These are phyloP conservation scores for Heliconius erato DNA, from an alignment of 2,888 invertebrate species.

Conservation along the genomic window DNA sequence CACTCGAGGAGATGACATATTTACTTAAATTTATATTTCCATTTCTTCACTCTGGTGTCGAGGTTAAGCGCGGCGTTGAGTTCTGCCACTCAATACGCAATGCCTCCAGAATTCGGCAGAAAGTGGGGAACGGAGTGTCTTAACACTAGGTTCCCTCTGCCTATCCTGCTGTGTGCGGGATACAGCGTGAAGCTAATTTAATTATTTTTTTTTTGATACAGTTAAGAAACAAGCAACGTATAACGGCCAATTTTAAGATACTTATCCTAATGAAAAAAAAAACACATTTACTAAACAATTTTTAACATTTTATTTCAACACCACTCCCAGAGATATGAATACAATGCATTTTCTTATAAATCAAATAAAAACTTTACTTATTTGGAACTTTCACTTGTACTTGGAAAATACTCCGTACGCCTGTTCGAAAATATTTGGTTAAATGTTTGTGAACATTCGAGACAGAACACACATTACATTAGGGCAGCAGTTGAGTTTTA, in stretches of 20 bases:
- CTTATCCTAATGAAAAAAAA: background rate
- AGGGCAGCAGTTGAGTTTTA: slow-evolving; percentile 15
- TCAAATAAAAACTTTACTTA: background rate
- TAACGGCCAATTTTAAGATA: background rate
- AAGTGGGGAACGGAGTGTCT: too few relatives aligned
- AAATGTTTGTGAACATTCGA: slow-evolving; percentile 35
- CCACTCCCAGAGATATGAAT: background rate
- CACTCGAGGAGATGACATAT: too few relatives aligned
- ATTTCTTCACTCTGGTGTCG: too few relatives aligned
- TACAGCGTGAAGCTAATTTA: too few relatives aligned
- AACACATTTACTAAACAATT: background rate
- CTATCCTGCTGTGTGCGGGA: too few relatives aligned
- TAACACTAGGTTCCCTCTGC: too few relatives aligned
- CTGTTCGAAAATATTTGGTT: slow-evolving; percentile 17
- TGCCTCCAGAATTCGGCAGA: too few relatives aligned
- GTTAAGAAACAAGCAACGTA: too few relatives aligned
- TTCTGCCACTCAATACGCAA: too few relatives aligned
- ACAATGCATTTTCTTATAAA: background rate
- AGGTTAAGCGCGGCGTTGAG: too few relatives aligned
- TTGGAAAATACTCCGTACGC: slow-evolving; percentile 13
- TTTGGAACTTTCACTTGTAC: background rate
- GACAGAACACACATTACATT: slow-evolving; percentile 35
- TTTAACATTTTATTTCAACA: background rate
- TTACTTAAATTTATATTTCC: too few relatives aligned
- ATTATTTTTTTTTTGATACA: too few relatives aligned